Conservation (phyloP, 2,797 vertebrate genomes). For the Manis javanica region DNA sequence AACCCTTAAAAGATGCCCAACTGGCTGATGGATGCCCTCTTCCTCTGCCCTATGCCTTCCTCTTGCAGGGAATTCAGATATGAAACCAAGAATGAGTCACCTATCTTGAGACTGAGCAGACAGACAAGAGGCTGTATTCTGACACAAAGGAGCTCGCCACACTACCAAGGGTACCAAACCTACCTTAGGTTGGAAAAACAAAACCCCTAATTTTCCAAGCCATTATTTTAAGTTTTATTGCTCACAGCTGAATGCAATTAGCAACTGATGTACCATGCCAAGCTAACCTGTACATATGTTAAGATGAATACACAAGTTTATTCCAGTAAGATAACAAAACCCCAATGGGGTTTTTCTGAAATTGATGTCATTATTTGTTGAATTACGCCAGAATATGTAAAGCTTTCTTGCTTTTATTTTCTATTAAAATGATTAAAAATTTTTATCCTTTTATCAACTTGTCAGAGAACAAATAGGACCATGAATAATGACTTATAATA, state of each 20-base stretch:
- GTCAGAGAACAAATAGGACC: neutral
- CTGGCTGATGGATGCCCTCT: neutral
- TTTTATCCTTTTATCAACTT: neutral
- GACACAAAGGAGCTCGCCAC: neutral
- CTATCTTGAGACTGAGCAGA: neutral
- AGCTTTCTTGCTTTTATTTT: neutral
- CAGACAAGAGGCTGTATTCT: neutral
- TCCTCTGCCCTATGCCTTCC: neutral
- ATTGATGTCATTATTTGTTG: neutral
- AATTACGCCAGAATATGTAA: neutral
- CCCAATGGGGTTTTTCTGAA: neutral
- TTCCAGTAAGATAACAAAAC: neutral
- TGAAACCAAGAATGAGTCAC: neutral
- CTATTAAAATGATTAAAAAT: neutral
- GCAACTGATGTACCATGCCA: neutral
- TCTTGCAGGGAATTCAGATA: neutral
- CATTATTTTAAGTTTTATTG: neutral
- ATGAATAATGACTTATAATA: neutral
- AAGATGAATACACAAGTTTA: neutral
- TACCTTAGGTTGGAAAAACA: neutral
- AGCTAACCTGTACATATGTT: neutral
- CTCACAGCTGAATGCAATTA: neutral
- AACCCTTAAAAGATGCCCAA: neutral
- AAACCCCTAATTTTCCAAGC: neutral
- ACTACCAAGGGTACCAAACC: neutral